Percentiles rank a stretch among this genome's conserved stretches.
Conservation (phyloP, 2,888 invertebrate genomes). For the Megalurothrips usitatus region DNA sequence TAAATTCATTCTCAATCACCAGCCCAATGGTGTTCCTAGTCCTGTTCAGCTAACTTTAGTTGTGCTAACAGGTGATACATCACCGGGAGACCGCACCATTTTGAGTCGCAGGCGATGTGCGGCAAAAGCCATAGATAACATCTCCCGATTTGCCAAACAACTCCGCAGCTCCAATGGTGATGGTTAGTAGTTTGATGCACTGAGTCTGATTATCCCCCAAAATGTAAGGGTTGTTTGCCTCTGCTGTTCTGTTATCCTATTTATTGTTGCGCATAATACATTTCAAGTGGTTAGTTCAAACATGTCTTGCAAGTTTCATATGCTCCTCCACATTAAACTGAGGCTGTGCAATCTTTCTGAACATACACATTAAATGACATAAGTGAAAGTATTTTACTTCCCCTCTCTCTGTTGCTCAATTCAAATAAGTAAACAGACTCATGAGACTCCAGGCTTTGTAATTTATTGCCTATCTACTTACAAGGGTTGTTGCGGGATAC, state of each 20-base stretch:
- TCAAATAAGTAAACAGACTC: not conserved
- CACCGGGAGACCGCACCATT: constrained; percentile 21
- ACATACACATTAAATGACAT: not conserved
- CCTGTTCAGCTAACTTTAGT: not conserved
- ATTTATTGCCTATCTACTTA: not conserved
- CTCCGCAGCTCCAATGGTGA: constrained; percentile 44
- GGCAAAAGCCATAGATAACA: constrained; percentile 44
- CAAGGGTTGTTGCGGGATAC: constrained; percentile 9
- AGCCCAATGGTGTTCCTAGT: not conserved
- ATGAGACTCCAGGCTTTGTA: not conserved
- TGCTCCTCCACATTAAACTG: too few relatives aligned
- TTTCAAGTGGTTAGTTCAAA: not conserved
- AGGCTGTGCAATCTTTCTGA: too few relatives aligned
- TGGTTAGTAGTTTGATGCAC: constrained; percentile 36
- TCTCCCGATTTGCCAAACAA: constrained; percentile 45
- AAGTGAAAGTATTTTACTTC: not conserved
- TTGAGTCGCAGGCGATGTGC: constrained; percentile 43
- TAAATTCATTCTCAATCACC: not conserved
- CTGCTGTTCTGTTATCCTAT: not conserved
- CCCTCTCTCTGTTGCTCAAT: not conserved
- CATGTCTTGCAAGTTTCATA: too few relatives aligned
- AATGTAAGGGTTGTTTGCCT: not conserved
- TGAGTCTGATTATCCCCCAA: not conserved
- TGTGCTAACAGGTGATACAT: constrained; percentile 15
- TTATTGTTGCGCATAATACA: not conserved